These are phyloP conservation scores for Batillaria attramentaria DNA, from an alignment of 1,140 invertebrate species.

Conservation along the genomic window DNA sequence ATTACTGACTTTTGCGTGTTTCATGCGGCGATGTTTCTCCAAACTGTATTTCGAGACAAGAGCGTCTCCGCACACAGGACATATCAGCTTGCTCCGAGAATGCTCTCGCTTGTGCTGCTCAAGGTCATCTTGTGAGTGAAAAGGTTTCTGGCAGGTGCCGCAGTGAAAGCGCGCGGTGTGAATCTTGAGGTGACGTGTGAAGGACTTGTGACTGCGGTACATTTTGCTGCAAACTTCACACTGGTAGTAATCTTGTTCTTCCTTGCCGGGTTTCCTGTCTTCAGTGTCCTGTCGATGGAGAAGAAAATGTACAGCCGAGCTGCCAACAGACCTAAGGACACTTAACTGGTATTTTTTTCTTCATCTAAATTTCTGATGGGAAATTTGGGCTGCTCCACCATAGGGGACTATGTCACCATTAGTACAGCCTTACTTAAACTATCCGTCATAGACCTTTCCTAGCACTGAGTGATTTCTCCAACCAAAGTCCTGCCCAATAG, in stretches of 20 bases:
- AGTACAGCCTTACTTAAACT: too few species aligned
- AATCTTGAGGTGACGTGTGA: background rate
- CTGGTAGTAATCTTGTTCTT: conserved; percentile 3
- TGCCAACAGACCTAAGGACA: too few species aligned
- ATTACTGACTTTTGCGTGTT: background rate
- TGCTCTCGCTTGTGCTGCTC: background rate
- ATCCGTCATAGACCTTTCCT: too few species aligned
- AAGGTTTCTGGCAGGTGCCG: conserved; percentile 1
- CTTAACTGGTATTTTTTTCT: too few species aligned
- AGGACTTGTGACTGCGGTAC: conserved; percentile 13
- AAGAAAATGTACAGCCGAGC: too few species aligned
- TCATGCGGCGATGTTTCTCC: conserved; percentile 13
- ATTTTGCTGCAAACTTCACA: conserved; percentile 10
- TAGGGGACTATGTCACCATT: too few species aligned
- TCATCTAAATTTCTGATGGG: too few species aligned
- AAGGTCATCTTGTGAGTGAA: background rate
- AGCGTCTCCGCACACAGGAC: background rate
- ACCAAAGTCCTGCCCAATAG: too few species aligned
- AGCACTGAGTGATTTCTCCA: too few species aligned
- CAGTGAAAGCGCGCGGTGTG: background rate
- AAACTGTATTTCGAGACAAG: conserved; percentile 3
- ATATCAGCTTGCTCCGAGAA: background rate
- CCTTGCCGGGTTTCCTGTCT: background rate
- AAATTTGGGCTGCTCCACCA: too few species aligned
- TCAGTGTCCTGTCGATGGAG: background rate